Base-by-base conservation (phyloP, 2,888 invertebrate genomes). In the Andrena minutula region DNA sequence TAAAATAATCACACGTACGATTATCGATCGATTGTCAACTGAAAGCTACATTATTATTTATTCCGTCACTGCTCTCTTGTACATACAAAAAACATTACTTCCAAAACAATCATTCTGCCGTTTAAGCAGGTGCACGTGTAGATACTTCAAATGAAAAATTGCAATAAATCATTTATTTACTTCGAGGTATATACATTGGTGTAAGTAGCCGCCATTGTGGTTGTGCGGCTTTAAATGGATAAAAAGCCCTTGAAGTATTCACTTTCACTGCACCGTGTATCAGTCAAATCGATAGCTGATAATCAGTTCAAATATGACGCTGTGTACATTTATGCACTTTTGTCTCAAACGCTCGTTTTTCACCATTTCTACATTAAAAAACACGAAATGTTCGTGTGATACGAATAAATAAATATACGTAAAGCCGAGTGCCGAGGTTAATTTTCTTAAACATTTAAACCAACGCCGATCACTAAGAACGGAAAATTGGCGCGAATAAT, bases 241-340 rank as follows among this genome's bases (percentile, higher is more conserved):
- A 32, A 60, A 70, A 68, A 69, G 61, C 58, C 23, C 64, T 64
- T 69, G 8, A 51, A 56, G 32, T 65, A 35, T 66, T 56, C 28
- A 56, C 56, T 63, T 60, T 41, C 26, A 16, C 66, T 75, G 49
- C 64, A 71, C 63, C 51, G 20, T 47, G 28, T 74, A 84, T 79
- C 71, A 61, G 71, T 58, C 8, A 68, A 74, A 79, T 82, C 75
- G 66, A 84, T 82, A 79, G 41, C 58, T 64, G 76, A 71, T 74
- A 74, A 53, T 51, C 66, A 64, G 5, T 75, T 75, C 26, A 79
- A 68, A 78, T 30, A 73, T 47, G 16, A 73, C 49, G 30, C 32
- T 32, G 20, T n/a, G 12, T 23, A 69, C 51, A 28, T 56, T 72
- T 82, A 73, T 76, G 51, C 47, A 65, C 53, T 75, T 75, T 2